phyloP scores from a whole-genome alignment of 2,797 vertebrate genomes.

The Toxotes lorentzi region DNA sequence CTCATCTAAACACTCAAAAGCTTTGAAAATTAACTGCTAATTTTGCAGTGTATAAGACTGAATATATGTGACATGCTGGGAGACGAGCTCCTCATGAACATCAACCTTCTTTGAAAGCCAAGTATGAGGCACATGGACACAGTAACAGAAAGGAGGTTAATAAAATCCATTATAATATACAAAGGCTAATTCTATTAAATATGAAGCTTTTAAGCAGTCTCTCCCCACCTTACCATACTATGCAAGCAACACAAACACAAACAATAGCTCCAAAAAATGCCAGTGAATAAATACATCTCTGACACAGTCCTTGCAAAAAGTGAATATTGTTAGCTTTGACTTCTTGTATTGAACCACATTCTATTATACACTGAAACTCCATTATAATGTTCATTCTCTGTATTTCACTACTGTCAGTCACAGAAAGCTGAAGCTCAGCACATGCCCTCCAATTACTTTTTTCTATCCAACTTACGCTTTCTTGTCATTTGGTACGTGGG shows the following conservation, averaged over 20 bases:
- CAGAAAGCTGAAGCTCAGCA: background rate
- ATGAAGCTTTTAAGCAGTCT: background rate
- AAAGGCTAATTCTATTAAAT: background rate
- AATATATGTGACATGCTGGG: background rate
- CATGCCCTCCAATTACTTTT: background rate
- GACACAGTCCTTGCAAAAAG: background rate
- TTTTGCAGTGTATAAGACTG: background rate
- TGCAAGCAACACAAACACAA: background rate
- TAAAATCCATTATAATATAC: background rate
- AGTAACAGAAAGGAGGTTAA: background rate
- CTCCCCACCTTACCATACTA: background rate
- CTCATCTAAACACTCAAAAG: background rate
- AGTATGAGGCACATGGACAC: background rate
- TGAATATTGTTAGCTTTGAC: background rate
- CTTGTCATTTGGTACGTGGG: conserved; percentile 85
- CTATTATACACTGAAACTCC: background rate
- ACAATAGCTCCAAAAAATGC: background rate
- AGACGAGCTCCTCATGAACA: no score
- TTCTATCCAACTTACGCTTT: conserved; percentile 85
- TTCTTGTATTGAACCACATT: background rate
- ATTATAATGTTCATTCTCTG: background rate
- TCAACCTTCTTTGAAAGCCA: background rate
- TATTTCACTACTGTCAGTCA: background rate
- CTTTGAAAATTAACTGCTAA: background rate
- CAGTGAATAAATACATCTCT: background rate